phyloP scores from a whole-genome alignment of 1,140 invertebrate genomes.

The Aphidius ervi region DNA sequence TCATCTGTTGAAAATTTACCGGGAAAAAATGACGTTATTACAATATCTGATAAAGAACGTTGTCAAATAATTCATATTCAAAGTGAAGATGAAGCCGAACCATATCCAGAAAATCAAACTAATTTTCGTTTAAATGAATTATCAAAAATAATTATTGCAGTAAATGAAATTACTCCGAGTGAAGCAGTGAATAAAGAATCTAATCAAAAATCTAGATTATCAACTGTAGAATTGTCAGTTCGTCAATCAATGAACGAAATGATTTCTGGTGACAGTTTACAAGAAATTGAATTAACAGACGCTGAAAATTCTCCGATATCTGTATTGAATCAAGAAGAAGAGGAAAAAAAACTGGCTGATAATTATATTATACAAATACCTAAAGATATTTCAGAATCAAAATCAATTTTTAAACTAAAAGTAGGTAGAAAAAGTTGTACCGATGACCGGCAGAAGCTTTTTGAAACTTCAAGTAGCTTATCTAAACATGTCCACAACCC shows the following conservation, averaged over 20 bases:
- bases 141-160: conserved; percentile 38
- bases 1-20: conserved; percentile 21
- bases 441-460: background rate
- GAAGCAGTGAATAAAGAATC: conserved; percentile 7
- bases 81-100: conserved; percentile 46
- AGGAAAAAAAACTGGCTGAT: background rate
- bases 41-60: conserved; percentile 45
- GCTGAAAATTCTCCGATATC: background rate
- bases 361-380: too few species aligned
- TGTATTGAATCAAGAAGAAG: background rate
- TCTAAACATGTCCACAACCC: too few species aligned
- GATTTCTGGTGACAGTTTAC: conserved; percentile 32
- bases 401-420: too few species aligned
- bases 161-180: conserved; percentile 24
- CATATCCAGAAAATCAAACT: conserved; percentile 38
- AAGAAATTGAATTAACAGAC: background rate
- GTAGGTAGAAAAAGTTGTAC: too few species aligned
- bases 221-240: conserved; percentile 31
- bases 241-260: conserved; percentile 37
- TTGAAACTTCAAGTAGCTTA: background rate
- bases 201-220: conserved; percentile 25
- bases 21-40: background rate
- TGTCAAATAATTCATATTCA: conserved; percentile 50
- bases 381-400: too few species aligned
- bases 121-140: conserved; percentile 41